These are phyloP conservation scores for Mus caroli DNA, from an alignment of 2,797 vertebrate species.

Conservation along the genomic window DNA sequence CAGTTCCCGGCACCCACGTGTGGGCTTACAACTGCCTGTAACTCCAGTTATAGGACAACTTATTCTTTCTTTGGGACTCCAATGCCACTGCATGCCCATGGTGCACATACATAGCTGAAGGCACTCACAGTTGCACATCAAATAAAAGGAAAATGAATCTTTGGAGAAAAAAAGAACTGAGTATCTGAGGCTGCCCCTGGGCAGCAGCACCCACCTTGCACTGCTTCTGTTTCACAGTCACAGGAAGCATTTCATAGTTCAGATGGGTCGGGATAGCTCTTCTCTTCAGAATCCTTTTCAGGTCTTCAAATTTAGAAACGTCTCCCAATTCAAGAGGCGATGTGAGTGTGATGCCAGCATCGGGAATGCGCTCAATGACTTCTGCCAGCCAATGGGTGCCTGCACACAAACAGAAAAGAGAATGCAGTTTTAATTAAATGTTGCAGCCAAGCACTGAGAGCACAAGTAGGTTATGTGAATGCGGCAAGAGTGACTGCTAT, in stretches of 20 bases:
- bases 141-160: not conserved
- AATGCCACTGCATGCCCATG: not conserved
- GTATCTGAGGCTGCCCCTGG: not conserved
- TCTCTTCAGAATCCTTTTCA: constrained; percentile 83
- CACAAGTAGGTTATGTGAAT: not conserved
- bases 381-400: constrained; percentile 90
- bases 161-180: not conserved
- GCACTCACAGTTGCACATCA: too few species aligned
- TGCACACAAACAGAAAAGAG: constrained; percentile 63
- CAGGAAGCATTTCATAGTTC: constrained; percentile 87
- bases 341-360: constrained; percentile 83
- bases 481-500: not conserved
- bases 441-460: not conserved
- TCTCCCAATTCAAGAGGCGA: constrained; percentile 89
- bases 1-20: not conserved
- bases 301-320: constrained; percentile 86
- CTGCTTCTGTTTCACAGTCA: constrained; percentile 87
- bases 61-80: not conserved
- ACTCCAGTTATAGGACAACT: not conserved
- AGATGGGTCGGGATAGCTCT: constrained; percentile 89
- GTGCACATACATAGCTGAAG: not conserved
- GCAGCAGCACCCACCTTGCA: constrained; percentile 83
- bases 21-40: too few species aligned
- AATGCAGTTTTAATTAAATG: constrained; percentile 6
- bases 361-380: constrained; percentile 86